Evolutionary conservation across 2,113 vertebrate genomes (phyloP), one percentile per base, ranked within the genome.

Genomic region (Microtus richardsoni): DNA sequence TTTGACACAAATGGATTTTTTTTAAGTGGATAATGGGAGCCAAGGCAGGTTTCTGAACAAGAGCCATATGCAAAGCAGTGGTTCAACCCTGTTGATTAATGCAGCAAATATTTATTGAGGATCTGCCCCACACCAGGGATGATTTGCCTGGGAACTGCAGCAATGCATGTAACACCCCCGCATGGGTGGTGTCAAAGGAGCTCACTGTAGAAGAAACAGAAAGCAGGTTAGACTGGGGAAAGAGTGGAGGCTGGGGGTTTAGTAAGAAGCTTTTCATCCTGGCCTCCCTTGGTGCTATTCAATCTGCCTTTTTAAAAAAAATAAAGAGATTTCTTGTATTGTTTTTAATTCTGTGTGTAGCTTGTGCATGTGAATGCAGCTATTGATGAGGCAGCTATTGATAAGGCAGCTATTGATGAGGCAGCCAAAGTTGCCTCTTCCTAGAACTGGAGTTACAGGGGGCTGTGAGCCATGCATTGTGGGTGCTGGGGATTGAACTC

Each of bases 91-190:
- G 58, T 88, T 24, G 41, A 85, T 84, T 97, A 58, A 58, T 77
- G 92, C 54, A 60, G 44, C 85, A 88, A 95, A 79, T n/a, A 13
- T 44, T 92, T 83, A 21, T 21, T 78, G 66, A 47, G 33, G 44
- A 17, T 74, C 49, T 66, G 49, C 28, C 13, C 28, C 24, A 66
- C 58, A 47, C 13, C 44, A 30, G 54, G 6, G 19, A 30, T 24
- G 2, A 33, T 60, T 71, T 7, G 26, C 17, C 47, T 13, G n/a
- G 47, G 24, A 62, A 8, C 26, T 24, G 0, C n/a, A 33, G 26
- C 52, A 62, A 5, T 19, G 33, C 70, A n/a, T 13, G 6, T 58
- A 52, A n/a, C 11, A 11, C 33, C 21, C 47, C 2, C 2, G 6
- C 39, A 60, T 2, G 26, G 44, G 17, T 7, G 36, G 73, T 11